Base-by-base conservation (phyloP, 2,797 vertebrate species). In the Pangasius larnaudii region DNA sequence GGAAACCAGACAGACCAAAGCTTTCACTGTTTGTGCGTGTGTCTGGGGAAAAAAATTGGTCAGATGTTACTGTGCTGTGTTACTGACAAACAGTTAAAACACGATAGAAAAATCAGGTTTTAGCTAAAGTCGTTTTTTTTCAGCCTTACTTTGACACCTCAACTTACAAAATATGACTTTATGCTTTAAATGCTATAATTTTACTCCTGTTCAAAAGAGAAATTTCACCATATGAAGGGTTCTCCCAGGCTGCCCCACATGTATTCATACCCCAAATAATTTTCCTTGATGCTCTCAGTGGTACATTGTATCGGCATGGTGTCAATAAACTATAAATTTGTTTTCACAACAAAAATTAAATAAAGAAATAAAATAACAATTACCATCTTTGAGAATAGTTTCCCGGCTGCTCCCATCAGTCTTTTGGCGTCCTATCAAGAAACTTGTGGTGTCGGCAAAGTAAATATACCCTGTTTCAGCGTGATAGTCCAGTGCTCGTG, bases 381-480 rank as follows among this genome's bases (percentile, higher is more conserved):
- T 91, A 99, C 99, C 98, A 2, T 99, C 98, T 95, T 99, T 99
- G 61, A 99, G 96, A 88, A 99, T 99, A 0, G 98, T 99, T 95
- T 99, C 98, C 91, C 98, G 89, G 51, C 95, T 94, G 30, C 94
- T 98, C 84, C 99, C 99, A 89, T 99, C 98, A 89, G 97, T 97
- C 95, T 98, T 99, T 92, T 99, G 98, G 22, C 98, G 92, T 1
- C 99, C 99, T 91, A 99, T 99, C 88, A 99, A 95, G 92, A 99
- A 99, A 92, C 99, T 99, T 84, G 99, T 99, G 19, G 99, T 99
- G 92, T 99, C 99, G 67, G 99, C 99, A 93, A 99, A 99, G 94
- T 99, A 99, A 93, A 99, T 96, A 89, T 98, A 97, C 92, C 96
- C 98, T 78, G 95, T 94, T 94, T 98, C 98, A 0, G 98, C 97